Evolutionary conservation across 2,113 vertebrate species (phyloP).

Genomic region (Cochlearius cochlearius): DNA sequence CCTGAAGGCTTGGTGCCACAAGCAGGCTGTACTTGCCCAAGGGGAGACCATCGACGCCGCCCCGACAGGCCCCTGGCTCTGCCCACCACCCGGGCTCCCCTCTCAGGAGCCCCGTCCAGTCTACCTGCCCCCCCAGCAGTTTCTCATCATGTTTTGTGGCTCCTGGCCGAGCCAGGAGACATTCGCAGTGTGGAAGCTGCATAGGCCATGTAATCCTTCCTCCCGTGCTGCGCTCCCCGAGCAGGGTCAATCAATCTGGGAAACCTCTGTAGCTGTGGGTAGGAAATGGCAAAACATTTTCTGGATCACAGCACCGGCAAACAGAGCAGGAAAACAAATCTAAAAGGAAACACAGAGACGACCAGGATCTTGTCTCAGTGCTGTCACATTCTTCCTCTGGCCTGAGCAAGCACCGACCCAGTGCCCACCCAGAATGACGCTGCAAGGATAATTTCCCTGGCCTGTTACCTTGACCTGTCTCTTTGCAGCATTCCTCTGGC

Average conservation of each 20-base stretch:
- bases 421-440: neutral
- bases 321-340: neutral
- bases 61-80: neutral
- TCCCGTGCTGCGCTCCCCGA: accelerated
- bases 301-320: neutral
- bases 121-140: neutral
- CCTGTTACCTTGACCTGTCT: neutral
- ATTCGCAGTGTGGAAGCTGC: neutral
- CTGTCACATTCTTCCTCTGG: neutral
- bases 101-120: neutral
- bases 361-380: neutral
- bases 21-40: neutral
- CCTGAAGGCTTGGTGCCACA: neutral
- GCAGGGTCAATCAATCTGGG: neutral
- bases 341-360: neutral
- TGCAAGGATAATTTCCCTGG: neutral
- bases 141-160: neutral
- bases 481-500: neutral
- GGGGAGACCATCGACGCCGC: accelerated
- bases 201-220: neutral
- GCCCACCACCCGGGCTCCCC: no score
- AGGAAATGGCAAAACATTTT: neutral
- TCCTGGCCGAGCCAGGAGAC: neutral
- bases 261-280: neutral
- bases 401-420: neutral